phyloP scores from a whole-genome alignment of 1,140 invertebrate species.

The Aphelinus atriplicis region DNA sequence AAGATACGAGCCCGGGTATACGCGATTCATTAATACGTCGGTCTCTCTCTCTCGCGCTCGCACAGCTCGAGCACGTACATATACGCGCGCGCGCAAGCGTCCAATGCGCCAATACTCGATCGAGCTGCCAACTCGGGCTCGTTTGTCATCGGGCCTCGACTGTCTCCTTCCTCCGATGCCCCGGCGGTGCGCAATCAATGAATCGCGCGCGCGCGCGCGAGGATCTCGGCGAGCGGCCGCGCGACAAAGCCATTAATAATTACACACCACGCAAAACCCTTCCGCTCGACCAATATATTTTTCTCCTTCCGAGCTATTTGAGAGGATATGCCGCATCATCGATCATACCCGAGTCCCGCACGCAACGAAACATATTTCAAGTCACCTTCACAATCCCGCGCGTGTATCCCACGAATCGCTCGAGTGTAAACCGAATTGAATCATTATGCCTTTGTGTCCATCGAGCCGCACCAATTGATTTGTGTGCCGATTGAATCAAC shows the following conservation, averaged over 20 bases:
- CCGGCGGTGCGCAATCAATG: slow-evolving; percentile 3
- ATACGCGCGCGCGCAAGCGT: background rate
- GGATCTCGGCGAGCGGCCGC: background rate
- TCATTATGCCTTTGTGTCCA: too few relatives aligned
- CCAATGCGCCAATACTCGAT: slow-evolving; percentile 61
- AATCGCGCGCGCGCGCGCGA: slow-evolving; percentile 6
- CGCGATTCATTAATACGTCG: slow-evolving; percentile 62
- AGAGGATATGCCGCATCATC: too few relatives aligned
- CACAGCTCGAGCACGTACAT: too few relatives aligned
- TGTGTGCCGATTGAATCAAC: too few relatives aligned
- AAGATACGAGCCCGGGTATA: slow-evolving; percentile 56
- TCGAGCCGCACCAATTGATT: too few relatives aligned
- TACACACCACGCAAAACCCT: slow-evolving; percentile 22
- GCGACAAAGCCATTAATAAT: slow-evolving; percentile 38
- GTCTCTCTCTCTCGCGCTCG: background rate
- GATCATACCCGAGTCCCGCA: too few relatives aligned
- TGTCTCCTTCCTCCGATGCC: background rate
- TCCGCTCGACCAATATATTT: background rate
- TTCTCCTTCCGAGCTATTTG: background rate
- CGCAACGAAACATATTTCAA: too few relatives aligned
- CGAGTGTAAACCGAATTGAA: too few relatives aligned
- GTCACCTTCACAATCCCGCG: too few relatives aligned
- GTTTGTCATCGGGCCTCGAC: slow-evolving; percentile 55
- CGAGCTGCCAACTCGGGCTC: slow-evolving; percentile 56
- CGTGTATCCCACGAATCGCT: too few relatives aligned